These are phyloP conservation scores for Anodontia alba DNA, from an alignment of 2,888 invertebrate genomes.

Conservation along the genomic window DNA sequence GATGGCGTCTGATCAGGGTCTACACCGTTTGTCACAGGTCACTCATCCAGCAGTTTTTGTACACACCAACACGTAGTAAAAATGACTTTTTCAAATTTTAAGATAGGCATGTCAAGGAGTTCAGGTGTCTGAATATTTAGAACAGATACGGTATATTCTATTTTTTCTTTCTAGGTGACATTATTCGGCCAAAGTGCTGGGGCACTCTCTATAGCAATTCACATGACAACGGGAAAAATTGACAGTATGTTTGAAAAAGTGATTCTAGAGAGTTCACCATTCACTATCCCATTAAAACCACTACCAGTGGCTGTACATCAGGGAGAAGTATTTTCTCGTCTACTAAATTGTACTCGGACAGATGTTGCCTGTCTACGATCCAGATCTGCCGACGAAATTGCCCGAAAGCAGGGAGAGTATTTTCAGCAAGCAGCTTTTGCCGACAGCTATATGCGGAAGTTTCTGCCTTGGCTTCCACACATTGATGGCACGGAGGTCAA, in stretches of 20 bases:
- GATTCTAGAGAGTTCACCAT: slow-evolving; percentile 66
- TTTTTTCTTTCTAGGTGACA: slow-evolving; percentile 55
- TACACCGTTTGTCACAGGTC: no score
- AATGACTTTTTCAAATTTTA: no score
- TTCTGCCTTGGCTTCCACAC: slow-evolving; percentile 70
- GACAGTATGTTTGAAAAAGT: slow-evolving; percentile 57
- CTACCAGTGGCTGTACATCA: slow-evolving; percentile 50
- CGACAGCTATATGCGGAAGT: slow-evolving; percentile 56
- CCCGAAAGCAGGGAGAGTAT: slow-evolving; percentile 56
- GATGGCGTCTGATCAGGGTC: no score
- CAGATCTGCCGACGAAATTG: slow-evolving; percentile 58
- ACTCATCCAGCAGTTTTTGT: no score
- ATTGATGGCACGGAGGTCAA: slow-evolving; percentile 62
- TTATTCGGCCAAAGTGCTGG: slow-evolving; percentile 69
- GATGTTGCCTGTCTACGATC: slow-evolving; percentile 58
- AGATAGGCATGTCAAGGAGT: no score
- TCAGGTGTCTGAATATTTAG: no score
- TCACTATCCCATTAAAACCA: slow-evolving; percentile 63
- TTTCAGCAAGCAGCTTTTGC: slow-evolving; percentile 30
- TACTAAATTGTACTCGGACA: slow-evolving; percentile 48
- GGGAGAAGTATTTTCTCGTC: slow-evolving; percentile 51
- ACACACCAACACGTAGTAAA: no score
- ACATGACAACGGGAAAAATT: slow-evolving; percentile 55
- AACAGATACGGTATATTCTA: no score
- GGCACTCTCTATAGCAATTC: slow-evolving; percentile 60